Conservation (phyloP, 2,797 vertebrate species). For the Pyrrhura leucotis region DNA sequence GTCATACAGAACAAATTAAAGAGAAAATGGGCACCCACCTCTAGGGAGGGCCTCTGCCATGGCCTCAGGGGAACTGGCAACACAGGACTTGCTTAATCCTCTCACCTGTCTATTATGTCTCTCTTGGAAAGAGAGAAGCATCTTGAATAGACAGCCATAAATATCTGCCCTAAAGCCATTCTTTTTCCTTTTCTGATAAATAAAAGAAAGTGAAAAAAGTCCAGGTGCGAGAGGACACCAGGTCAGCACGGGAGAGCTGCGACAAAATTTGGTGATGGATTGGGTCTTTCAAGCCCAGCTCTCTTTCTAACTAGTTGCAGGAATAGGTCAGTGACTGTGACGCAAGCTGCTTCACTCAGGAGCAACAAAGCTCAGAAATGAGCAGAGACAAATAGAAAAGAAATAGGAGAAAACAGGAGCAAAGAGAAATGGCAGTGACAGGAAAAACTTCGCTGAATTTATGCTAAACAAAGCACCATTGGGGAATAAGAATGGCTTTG, state of each 20-base stretch:
- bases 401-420: not conserved
- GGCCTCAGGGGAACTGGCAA: not conserved
- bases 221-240: not conserved
- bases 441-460: not conserved
- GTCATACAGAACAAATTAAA: not conserved
- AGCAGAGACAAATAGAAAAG: not conserved
- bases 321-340: not conserved
- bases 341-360: not conserved
- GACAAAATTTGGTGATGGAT: not conserved
- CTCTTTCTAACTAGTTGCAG: conserved; percentile 13
- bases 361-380: not conserved
- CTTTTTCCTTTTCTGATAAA: not conserved
- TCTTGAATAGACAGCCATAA: not conserved
- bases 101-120: not conserved
- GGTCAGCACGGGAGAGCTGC: not conserved
- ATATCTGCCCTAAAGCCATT: not conserved
- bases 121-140: not conserved
- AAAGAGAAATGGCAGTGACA: not conserved
- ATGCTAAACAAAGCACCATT: not conserved
- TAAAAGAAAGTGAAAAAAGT: not conserved
- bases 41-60: not conserved
- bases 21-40: not conserved
- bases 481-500: not conserved
- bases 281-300: not conserved
- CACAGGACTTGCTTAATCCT: not conserved